Base-by-base conservation (phyloP, 2,888 invertebrate species). In the Homarus gammarus region DNA sequence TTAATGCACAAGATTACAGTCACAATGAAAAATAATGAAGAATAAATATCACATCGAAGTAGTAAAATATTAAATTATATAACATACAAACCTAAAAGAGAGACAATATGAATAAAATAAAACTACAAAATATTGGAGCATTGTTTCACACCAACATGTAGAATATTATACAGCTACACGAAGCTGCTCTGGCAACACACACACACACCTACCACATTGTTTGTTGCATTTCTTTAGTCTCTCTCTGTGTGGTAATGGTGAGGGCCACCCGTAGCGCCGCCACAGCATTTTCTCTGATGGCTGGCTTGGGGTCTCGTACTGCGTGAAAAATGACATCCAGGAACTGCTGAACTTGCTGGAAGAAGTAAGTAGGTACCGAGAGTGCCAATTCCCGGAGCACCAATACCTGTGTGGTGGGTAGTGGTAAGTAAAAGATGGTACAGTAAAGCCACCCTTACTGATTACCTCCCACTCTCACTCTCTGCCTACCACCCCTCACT, bases 291-390 rank as follows among this genome's bases (percentile, higher is more conserved):
- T 99, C 98, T 79, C 99, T 95, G 91, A 99, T 97, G 56, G 96
- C 96, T 6, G 97, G 96, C 94, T 98, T 99, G 0, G 97, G 96
- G 94, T 99, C 99, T 93, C 97, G 96, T 75, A 99, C 96, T 0
- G 98, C 98, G 93, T 97, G 96, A 93, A 99, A 97, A 92, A 99
- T 98, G 85, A 97, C 96, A 92, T 99, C 99, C 94, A 99, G 99
- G 94, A 98, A 98, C 31, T 97, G 93, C 70, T 93, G 93, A 49
- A 92, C 85, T 95, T 98, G 98, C 94, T 98, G 98, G 93, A 97
- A 99, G 94, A 99, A 99, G 94, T 99, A 98, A 12, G 99, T 99
- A 0, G 99, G 99, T 95, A 99, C 98, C 15, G 97, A 97, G 51
- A 98, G 96, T 2, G 99, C 99, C 78, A 99, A 94, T 94, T 99